Base-by-base conservation (phyloP, 2,113 vertebrate species). In the Silurus asotus region DNA sequence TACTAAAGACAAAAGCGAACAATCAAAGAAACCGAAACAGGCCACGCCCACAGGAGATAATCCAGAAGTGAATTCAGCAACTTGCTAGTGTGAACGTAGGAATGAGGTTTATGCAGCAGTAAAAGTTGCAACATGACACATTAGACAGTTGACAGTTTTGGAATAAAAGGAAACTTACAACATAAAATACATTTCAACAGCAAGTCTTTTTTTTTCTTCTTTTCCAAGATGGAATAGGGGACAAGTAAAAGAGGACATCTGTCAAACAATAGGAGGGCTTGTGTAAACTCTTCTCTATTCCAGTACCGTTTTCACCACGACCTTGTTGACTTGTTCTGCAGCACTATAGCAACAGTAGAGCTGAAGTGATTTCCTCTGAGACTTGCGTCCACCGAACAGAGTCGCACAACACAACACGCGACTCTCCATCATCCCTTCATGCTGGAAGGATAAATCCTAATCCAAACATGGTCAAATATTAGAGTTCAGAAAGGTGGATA, bases 361-460 rank as follows among this genome's bases (percentile, higher is more conserved):
- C 28, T 20, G 69, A 53, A 53, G 53, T 78, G 55, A 37, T 78
- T 78, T 58, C 76, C 76, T 78, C 25, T 0, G 76, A 78, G 76
- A 78, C 23, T 77, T 25, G 1, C 51, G 17, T 11, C 20, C 51
- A 8, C 74, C 11, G 49, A 76, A 9, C 53, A 15, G 17, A 49
- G 25, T 55, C 49, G 6, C 8, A 59, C 13, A 8, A 37, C 25
- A 78, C n/a, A 37, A 8, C 6, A 25, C 55, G 17, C 51, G 5
- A 19, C 28, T 2, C 56, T 28, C 75, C 23, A 28, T 58, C 53
- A 28, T 17, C 25, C 53, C 23, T 78, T 58, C 25, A 17, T 25
- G 74, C 74, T 28, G 74, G 23, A 77, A 77, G 19, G 37, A 58
- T 28, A 4, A 17, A 56, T 8, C 53, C 3, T 58, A 17, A 17